phyloP scores from a whole-genome alignment of 2,888 invertebrate species.

The Azorinus chamasolen region DNA sequence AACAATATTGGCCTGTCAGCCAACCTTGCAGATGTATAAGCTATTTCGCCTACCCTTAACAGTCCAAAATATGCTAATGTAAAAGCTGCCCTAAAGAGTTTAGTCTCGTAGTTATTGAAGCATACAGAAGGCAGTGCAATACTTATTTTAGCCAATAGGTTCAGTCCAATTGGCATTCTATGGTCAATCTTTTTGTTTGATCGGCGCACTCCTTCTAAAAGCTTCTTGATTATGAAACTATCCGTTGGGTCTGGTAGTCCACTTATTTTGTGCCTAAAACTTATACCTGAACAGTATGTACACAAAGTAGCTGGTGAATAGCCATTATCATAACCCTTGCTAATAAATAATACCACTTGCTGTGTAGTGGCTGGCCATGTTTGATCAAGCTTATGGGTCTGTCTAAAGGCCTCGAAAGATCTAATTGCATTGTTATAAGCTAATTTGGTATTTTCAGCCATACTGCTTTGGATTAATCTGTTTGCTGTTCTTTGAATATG shows the following conservation, averaged over 20 bases:
- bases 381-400: neutral
- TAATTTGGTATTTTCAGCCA: no score
- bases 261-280: slow-evolving; percentile 15
- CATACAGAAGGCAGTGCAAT: neutral
- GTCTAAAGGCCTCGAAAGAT: neutral
- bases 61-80: slow-evolving; percentile 17
- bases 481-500: slow-evolving; percentile 12
- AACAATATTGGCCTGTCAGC: slow-evolving; percentile 1
- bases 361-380: slow-evolving; percentile 10
- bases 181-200: neutral
- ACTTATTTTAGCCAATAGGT: slow-evolving; percentile 1
- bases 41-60: slow-evolving; percentile 15
- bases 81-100: no score
- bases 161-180: slow-evolving; percentile 9
- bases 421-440: slow-evolving; percentile 18
- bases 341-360: no score
- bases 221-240: slow-evolving; percentile 5
- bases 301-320: neutral
- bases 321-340: neutral
- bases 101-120: neutral
- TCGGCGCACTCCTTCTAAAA: slow-evolving; percentile 6
- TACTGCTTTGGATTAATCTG: slow-evolving; percentile 8
- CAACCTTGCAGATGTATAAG: neutral
- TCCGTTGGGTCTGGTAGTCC: neutral
- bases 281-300: slow-evolving; percentile 17